phyloP scores from a whole-genome alignment of 2,113 vertebrate genomes.

The Cavia porcellus region DNA sequence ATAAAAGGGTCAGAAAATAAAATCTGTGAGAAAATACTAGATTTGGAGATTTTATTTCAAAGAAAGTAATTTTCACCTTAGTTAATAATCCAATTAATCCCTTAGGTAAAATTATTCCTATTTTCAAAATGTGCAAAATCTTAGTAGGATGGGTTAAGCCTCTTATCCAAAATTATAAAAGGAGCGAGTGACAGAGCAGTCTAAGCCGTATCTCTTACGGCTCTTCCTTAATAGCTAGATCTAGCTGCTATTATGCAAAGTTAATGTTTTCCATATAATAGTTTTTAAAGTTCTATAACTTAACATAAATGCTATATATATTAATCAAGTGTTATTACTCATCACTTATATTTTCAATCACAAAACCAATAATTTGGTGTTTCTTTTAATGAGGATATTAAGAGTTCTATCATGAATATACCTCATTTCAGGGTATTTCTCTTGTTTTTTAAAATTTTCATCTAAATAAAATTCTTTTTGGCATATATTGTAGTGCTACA shows the following conservation, averaged over 20 bases:
- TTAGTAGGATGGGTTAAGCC: slow-evolving; percentile 26
- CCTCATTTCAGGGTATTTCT: slow-evolving; percentile 9
- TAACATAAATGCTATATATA: not conserved
- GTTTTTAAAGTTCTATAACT: not conserved
- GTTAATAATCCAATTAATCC: slow-evolving; percentile 11
- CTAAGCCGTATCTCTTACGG: not conserved
- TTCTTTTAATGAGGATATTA: not conserved
- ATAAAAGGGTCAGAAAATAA: not conserved
- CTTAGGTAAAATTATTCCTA: slow-evolving; percentile 32
- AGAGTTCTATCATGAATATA: not conserved
- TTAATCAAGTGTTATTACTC: not conserved
- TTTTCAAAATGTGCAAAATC: slow-evolving; percentile 11
- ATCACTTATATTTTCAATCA: slow-evolving; percentile 15
- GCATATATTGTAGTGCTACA: not conserved
- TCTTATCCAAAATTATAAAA: slow-evolving; percentile 38
- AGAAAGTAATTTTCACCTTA: not conserved
- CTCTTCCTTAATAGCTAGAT: not conserved
- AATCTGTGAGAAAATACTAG: slow-evolving; percentile 40
- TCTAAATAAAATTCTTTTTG: not conserved
- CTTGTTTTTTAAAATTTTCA: not conserved
- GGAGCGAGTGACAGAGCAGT: not conserved
- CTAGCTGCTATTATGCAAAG: not conserved
- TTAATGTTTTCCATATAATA: not conserved
- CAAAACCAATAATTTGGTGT: not conserved
- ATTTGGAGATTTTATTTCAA: slow-evolving; percentile 20